These are phyloP conservation scores for Diacarnus erythraeanus DNA, from an alignment of 37 sponge, comb jelly and placozoan genomes.

Conservation along the genomic window DNA sequence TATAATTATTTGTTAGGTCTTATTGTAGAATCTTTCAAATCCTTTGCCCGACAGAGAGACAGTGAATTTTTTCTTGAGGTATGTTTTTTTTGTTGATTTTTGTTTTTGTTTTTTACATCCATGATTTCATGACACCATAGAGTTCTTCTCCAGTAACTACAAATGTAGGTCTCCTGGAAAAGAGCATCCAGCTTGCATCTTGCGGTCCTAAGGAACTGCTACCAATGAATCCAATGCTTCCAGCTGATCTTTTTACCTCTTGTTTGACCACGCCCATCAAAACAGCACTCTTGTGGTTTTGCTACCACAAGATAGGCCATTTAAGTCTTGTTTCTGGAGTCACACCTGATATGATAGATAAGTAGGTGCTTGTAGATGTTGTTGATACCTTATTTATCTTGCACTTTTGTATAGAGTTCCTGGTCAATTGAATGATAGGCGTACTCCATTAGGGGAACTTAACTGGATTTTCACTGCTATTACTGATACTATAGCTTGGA, in stretches of 20 bases:
- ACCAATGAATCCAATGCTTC: slow-evolving; percentile 93
- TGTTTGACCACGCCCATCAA: slow-evolving; percentile 95
- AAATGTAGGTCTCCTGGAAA: slow-evolving; percentile 45
- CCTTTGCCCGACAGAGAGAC: slow-evolving; percentile 85
- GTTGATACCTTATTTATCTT: neutral
- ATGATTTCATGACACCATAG: neutral
- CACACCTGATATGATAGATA: slow-evolving; percentile 70
- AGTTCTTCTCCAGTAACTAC: slow-evolving; percentile 12
- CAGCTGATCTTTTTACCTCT: slow-evolving; percentile 96
- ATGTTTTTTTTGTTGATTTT: slow-evolving; percentile 17
- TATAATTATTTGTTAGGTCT: slow-evolving; percentile 46
- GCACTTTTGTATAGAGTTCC: slow-evolving; percentile 64
- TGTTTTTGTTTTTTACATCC: neutral
- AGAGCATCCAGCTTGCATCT: slow-evolving; percentile 86
- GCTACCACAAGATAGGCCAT: slow-evolving; percentile 37
- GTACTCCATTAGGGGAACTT: slow-evolving; percentile 93
- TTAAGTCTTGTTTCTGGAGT: slow-evolving; percentile 50
- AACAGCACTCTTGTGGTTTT: slow-evolving; percentile 75
- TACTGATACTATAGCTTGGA: slow-evolving; percentile 99
- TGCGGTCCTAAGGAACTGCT: slow-evolving; percentile 84
- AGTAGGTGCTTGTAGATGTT: slow-evolving; percentile 46
- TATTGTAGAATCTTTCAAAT: slow-evolving; percentile 81
- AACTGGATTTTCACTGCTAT: slow-evolving; percentile 99
- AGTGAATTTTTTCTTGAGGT: slow-evolving; percentile 65
- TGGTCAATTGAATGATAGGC: slow-evolving; percentile 84